phyloP scores from a whole-genome alignment of 1,140 invertebrate genomes.

The Aphis craccivora region DNA sequence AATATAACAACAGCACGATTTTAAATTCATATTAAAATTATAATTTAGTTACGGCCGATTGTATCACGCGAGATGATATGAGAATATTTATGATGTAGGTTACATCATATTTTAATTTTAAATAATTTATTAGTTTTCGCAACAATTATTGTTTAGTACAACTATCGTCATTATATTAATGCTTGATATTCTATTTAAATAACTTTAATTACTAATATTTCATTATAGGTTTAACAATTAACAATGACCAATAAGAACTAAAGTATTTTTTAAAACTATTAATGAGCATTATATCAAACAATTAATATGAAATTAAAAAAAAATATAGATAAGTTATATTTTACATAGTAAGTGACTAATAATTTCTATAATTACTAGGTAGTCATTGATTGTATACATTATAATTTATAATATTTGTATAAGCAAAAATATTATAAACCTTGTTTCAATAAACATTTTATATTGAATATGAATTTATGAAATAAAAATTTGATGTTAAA shows the following conservation, averaged over 20 bases:
- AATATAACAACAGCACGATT: neutral
- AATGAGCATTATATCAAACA: neutral
- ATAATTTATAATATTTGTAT: neutral
- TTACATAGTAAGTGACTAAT: neutral
- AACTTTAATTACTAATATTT: neutral
- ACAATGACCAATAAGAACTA: neutral
- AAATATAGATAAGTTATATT: slow-evolving; percentile 8
- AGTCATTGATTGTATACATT: neutral
- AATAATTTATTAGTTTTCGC: neutral
- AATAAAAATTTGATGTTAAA: neutral
- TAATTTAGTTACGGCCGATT: neutral
- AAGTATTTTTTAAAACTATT: slow-evolving; percentile 4
- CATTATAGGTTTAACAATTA: neutral
- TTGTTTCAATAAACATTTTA: neutral
- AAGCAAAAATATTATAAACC: neutral
- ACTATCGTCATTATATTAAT: neutral
- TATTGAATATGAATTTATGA: neutral
- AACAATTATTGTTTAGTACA: neutral
- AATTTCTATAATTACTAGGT: neutral
- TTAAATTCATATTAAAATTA: neutral
- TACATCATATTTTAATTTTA: slow-evolving; percentile 2
- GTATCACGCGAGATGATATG: neutral
- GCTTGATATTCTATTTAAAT: neutral
- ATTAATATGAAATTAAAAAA: slow-evolving; percentile 10
- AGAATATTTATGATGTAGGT: neutral